Conservation (phyloP, 2,113 vertebrate genomes). For the Trachemys scripta region DNA sequence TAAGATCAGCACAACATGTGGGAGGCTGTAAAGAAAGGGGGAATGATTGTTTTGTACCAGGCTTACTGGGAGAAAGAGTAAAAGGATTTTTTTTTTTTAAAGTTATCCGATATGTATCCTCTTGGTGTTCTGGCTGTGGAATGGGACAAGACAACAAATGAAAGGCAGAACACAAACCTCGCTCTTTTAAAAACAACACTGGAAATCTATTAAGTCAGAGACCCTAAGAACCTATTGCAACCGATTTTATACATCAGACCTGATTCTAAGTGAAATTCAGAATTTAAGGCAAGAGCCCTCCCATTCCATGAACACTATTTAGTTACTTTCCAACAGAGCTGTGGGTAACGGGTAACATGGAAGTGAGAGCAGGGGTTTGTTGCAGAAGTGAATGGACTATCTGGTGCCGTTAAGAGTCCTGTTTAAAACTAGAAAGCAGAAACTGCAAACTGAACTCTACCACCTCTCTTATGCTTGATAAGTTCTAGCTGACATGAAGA, state of each 20-base stretch:
- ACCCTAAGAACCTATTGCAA: constrained; percentile 19
- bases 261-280: constrained; percentile 45
- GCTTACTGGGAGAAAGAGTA: too few relatives aligned
- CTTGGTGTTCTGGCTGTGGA: neutral
- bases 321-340: neutral
- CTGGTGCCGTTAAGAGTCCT: neutral
- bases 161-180: neutral
- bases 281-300: constrained; percentile 65
- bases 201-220: neutral
- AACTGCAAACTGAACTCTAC: neutral
- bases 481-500: constrained; percentile 29
- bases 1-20: constrained; percentile 78
- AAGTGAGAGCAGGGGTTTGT: neutral
- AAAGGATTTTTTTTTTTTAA: constrained; percentile 30
- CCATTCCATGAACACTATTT: neutral
- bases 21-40: constrained; percentile 79
- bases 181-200: neutral
- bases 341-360: constrained; percentile 24
- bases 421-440: constrained; percentile 8
- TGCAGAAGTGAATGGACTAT: constrained; percentile 51
- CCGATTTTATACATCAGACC: neutral
- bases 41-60: constrained; percentile 70
- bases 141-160: neutral
- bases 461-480: neutral
- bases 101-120: neutral